phyloP scores from a whole-genome alignment of 2,797 vertebrate genomes.

The Pitangus sulphuratus region DNA sequence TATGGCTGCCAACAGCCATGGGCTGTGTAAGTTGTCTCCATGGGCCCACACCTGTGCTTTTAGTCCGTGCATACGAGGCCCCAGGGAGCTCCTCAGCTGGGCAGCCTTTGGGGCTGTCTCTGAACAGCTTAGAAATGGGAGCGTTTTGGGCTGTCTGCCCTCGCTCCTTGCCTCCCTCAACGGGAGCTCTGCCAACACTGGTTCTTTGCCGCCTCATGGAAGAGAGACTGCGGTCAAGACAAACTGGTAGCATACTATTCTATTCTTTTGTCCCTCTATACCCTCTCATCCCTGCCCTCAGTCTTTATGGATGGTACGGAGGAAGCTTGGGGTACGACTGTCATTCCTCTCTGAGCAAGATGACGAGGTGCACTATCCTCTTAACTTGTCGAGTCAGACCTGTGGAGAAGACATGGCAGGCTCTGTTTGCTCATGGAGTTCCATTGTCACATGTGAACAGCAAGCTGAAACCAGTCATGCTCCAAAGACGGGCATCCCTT shows the following conservation, averaged over 20 bases:
- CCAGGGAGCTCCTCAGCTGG: not conserved
- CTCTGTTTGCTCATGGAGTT: rapidly evolving
- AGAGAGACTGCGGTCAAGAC: not conserved
- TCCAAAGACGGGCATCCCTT: not conserved
- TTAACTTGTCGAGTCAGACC: not conserved
- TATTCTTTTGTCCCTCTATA: not conserved
- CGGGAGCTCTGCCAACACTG: not conserved
- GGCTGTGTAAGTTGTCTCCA: not conserved
- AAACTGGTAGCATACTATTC: not conserved
- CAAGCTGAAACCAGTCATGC: not conserved
- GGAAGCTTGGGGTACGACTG: not conserved
- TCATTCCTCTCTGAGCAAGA: not conserved
- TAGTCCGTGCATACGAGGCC: not conserved
- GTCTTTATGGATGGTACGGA: not conserved
- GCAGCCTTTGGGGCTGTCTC: not conserved
- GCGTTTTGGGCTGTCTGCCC: not conserved
- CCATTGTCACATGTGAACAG: not conserved
- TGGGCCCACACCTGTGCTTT: not conserved
- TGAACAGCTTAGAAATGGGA: not conserved
- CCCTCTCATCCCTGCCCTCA: not conserved
- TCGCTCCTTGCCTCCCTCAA: not conserved
- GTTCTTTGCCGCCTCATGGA: not conserved
- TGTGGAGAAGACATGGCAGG: not conserved
- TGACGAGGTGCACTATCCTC: not conserved
- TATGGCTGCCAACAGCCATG: not conserved